Evolutionary conservation across 23 tunicate species (phyloP).

Genomic region (Oikopleura dioica): DNA sequence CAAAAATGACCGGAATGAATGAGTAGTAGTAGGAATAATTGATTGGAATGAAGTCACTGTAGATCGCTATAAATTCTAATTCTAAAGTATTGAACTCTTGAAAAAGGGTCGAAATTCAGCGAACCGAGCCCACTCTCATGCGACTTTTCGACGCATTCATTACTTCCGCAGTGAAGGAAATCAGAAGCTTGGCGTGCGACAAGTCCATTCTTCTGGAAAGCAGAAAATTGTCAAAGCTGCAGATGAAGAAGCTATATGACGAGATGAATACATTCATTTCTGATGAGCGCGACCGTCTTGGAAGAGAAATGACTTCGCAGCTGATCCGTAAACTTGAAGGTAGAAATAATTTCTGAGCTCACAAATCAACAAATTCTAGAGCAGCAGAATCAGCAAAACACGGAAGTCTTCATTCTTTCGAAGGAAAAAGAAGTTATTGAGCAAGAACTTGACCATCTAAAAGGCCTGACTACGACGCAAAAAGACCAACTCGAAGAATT

Average conservation of each 20-base stretch:
- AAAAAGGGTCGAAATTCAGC: neutral
- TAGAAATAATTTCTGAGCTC: too few relatives aligned
- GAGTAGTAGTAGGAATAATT: too few relatives aligned
- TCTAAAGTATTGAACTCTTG: too few relatives aligned
- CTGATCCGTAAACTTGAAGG: neutral
- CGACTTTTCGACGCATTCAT: neutral
- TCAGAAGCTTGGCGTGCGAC: neutral
- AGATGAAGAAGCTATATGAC: neutral
- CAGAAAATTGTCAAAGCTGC: neutral
- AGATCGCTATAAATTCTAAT: too few relatives aligned
- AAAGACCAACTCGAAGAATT: neutral
- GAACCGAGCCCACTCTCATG: neutral
- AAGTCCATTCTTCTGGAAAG: neutral
- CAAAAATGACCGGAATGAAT: too few relatives aligned
- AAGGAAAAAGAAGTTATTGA: neutral
- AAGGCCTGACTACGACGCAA: neutral
- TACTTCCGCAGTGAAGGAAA: neutral
- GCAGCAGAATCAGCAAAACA: neutral
- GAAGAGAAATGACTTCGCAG: neutral
- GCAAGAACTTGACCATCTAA: neutral
- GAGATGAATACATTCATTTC: neutral
- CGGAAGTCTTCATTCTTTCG: neutral
- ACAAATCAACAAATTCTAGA: too few relatives aligned
- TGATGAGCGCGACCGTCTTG: neutral
- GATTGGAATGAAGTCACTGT: too few relatives aligned